Conservation (phyloP, 2,888 invertebrate genomes). For the Diaperis boleti region DNA sequence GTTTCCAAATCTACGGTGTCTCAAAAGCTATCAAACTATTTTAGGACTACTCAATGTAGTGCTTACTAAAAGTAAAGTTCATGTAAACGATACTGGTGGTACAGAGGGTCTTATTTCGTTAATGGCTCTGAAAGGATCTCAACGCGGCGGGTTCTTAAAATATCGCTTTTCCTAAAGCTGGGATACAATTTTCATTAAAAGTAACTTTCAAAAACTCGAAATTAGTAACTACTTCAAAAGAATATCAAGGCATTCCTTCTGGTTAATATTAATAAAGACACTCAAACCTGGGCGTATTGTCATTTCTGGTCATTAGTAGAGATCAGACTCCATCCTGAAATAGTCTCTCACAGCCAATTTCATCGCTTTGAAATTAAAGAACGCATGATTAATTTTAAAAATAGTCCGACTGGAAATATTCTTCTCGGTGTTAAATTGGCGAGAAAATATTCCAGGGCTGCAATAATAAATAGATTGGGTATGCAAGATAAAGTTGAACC, state of each 20-base stretch:
- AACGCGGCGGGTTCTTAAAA: not conserved
- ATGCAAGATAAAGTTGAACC: no score
- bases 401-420: not conserved
- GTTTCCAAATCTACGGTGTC: conserved; percentile 7
- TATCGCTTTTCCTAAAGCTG: not conserved
- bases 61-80: conserved; percentile 11
- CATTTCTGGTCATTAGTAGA: not conserved
- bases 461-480: no score
- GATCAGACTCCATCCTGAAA: not conserved
- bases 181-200: conserved; percentile 22
- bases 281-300: not conserved
- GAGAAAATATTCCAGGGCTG: not conserved
- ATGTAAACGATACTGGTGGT: conserved; percentile 27
- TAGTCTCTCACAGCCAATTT: not conserved
- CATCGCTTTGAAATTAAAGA: not conserved
- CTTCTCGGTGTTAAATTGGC: conserved; percentile 3
- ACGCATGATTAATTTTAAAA: conserved; percentile 10
- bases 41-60: conserved; percentile 9
- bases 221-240: conserved; percentile 13
- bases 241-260: not conserved
- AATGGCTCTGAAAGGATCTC: conserved; percentile 2
- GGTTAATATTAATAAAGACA: not conserved
- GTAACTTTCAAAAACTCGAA: not conserved
- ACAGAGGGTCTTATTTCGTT: conserved; percentile 2
- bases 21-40: conserved; percentile 16